Percentiles rank a stretch among this genome's conserved stretches.
These are phyloP conservation scores for Mastomys coucha DNA, from an alignment of 2,113 vertebrate genomes.

Conservation along the genomic window DNA sequence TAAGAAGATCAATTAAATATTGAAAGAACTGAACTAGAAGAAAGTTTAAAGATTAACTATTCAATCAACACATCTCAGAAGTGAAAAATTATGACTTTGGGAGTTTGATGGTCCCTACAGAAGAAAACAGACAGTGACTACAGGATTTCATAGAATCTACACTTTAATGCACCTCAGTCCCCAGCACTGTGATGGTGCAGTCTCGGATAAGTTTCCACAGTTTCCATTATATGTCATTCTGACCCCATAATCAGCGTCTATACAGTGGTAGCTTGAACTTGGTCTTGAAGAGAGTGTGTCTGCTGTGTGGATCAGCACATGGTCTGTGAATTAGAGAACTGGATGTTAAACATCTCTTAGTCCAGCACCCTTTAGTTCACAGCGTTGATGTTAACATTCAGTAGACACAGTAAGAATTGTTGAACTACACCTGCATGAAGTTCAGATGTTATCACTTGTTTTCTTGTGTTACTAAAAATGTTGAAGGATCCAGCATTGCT, in stretches of 20 bases:
- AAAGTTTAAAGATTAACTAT: background rate
- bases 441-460: background rate
- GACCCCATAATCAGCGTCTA: background rate
- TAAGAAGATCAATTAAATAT: background rate
- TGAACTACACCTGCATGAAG: background rate
- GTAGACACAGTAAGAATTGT: background rate
- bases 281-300: background rate
- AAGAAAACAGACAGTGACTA: background rate
- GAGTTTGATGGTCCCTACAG: background rate
- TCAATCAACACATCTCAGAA: background rate
- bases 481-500: background rate
- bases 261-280: background rate
- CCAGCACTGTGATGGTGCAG: background rate
- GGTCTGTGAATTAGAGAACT: background rate
- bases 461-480: background rate
- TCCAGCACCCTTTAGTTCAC: background rate
- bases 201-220: fast-evolving
- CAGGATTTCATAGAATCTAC: background rate
- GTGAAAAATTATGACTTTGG: background rate
- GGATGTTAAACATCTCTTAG: background rate
- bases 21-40: background rate
- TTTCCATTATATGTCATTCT: background rate
- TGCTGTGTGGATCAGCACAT: background rate
- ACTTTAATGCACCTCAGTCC: background rate
- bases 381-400: background rate